A percentile compares a stretch with the other conserved stretches of the same genome.
These are phyloP conservation scores for Tragopan temminckii DNA, from an alignment of 2,797 vertebrate species.

Conservation along the genomic window DNA sequence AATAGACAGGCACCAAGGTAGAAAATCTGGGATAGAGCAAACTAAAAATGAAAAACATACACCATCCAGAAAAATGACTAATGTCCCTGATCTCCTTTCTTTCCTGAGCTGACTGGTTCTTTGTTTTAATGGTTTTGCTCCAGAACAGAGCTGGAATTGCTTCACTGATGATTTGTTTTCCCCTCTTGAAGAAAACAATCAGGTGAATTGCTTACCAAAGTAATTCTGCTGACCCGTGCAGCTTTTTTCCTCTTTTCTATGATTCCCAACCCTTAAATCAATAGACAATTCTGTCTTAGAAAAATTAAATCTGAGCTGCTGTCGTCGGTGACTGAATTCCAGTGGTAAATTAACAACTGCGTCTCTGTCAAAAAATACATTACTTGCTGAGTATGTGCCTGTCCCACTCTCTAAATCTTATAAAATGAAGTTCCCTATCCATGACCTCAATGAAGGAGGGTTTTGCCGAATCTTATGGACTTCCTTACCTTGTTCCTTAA, in stretches of 20 bases:
- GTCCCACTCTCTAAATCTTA: neutral
- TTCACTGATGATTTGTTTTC: slow-evolving; percentile 25
- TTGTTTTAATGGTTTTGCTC: slow-evolving; percentile 18
- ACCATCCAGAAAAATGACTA: neutral
- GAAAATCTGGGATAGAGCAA: slow-evolving; percentile 4
- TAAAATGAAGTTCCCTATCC: neutral
- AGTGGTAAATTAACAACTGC: slow-evolving; percentile 23
- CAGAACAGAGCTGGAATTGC: slow-evolving; percentile 7
- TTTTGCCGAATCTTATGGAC: neutral
- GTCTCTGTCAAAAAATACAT: slow-evolving; percentile 27
- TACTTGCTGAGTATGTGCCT: neutral
- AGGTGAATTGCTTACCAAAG: slow-evolving; percentile 11
- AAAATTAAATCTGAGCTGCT: slow-evolving; percentile 51
- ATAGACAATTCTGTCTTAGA: slow-evolving; percentile 23
- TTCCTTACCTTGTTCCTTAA: slow-evolving; percentile 77
- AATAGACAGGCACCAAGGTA: neutral
- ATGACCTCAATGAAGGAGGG: neutral
- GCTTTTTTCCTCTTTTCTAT: neutral
- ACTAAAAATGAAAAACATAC: slow-evolving; percentile 10
- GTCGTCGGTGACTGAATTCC: slow-evolving; percentile 13
- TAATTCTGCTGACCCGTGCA: slow-evolving; percentile 49
- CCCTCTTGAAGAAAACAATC: slow-evolving; percentile 37
- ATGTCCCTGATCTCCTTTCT: neutral
- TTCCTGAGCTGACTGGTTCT: neutral
- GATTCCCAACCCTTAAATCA: slow-evolving; percentile 40